These are phyloP conservation scores for Aurelia sp. DNA, from an alignment of 30 jellyfish, hydroid and myxozoan species.

Conservation along the genomic window DNA sequence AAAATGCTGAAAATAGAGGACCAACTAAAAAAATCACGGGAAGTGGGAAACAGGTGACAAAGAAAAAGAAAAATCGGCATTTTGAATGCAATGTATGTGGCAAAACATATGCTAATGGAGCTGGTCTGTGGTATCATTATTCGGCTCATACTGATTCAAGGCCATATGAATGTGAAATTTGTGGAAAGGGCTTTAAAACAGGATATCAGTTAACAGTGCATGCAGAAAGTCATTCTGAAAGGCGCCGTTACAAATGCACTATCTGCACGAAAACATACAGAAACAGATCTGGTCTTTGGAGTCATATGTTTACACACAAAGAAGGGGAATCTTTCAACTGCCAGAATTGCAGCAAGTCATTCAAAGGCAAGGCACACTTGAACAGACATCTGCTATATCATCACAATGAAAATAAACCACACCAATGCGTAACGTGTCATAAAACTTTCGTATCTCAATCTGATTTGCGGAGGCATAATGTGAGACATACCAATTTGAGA, in stretches of 20 bases:
- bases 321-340: neutral
- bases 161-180: constrained; percentile 1
- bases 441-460: neutral
- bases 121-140: constrained; percentile 1
- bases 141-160: neutral
- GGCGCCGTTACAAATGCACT: neutral
- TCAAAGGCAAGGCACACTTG: neutral
- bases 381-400: neutral
- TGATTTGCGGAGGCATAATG: neutral
- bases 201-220: neutral
- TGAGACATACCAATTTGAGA: neutral
- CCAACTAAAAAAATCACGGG: too few relatives aligned
- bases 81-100: constrained; percentile 1
- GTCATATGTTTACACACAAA: neutral
- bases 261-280: neutral
- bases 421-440: neutral
- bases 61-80: too few relatives aligned
- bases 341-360: neutral
- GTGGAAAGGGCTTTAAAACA: neutral
- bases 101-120: neutral
- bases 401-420: neutral
- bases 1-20: too few relatives aligned
- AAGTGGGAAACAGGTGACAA: too few relatives aligned
- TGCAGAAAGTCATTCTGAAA: neutral
- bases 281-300: neutral